phyloP scores from a whole-genome alignment of 2,888 invertebrate genomes.

The Pseudococcus jackbeardsleyi region DNA sequence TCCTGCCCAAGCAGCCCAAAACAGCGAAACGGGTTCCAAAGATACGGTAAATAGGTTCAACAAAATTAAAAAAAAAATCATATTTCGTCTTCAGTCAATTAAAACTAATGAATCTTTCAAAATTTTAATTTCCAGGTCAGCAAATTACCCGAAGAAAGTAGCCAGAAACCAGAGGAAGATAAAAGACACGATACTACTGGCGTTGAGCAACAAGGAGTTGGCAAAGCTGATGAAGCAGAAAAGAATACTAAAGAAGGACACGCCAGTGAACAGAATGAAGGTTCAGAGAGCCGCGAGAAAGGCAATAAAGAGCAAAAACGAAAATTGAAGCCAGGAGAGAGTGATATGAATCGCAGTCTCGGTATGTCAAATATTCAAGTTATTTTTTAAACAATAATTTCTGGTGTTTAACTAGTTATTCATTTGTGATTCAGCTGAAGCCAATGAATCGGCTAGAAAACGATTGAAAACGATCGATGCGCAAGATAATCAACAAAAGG shows the following conservation, averaged over 20 bases:
- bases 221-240: conserved; percentile 76
- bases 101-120: neutral
- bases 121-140: neutral
- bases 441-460: conserved; percentile 77
- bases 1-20: conserved; percentile 68
- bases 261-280: conserved; percentile 69
- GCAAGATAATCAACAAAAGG: conserved; percentile 71
- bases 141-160: conserved; percentile 50
- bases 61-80: neutral
- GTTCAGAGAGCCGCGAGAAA: conserved; percentile 69
- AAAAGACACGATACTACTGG: conserved; percentile 66
- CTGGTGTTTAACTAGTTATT: neutral
- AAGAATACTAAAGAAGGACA: conserved; percentile 72
- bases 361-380: conserved; percentile 69
- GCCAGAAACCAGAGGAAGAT: conserved; percentile 54
- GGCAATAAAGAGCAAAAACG: conserved; percentile 72
- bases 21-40: conserved; percentile 70
- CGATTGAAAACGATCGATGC: conserved; percentile 75
- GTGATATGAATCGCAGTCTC: conserved; percentile 81
- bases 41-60: conserved; percentile 69
- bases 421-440: conserved; percentile 72
- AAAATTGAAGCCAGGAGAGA: conserved; percentile 80
- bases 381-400: neutral
- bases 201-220: conserved; percentile 76
- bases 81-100: neutral